Evolutionary conservation across 2,113 vertebrate species (phyloP).

Genomic region (Sinocyclocheilus anophthalmus): DNA sequence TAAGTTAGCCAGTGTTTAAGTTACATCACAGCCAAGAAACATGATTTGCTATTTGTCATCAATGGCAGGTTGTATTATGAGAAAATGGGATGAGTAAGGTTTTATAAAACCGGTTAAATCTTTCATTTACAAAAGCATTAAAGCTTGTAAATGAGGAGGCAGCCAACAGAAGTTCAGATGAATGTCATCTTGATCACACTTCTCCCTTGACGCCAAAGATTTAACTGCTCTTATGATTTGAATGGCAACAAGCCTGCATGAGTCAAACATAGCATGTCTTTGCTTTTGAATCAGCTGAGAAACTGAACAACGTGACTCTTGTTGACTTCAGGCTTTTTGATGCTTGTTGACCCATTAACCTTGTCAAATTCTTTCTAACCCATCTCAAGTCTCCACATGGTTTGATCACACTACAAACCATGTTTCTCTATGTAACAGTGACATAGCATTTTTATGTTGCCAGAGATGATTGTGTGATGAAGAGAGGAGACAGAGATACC

Average conservation of each 20-base stretch:
- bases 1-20: background rate
- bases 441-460: background rate
- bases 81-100: background rate
- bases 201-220: background rate
- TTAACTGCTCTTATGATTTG: conserved; percentile 7
- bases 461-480: background rate
- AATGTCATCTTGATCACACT: background rate
- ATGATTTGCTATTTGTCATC: background rate
- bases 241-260: background rate
- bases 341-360: background rate
- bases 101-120: background rate
- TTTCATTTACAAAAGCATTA: background rate
- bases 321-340: conserved; percentile 5
- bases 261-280: background rate
- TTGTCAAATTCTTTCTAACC: background rate
- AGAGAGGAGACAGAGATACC: conserved; percentile 50
- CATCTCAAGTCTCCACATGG: background rate
- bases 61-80: background rate
- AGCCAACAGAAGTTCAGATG: background rate
- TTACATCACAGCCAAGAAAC: background rate
- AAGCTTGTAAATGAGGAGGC: background rate
- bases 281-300: conserved; percentile 13
- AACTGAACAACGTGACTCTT: conserved; percentile 4
- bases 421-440: conserved; percentile 21
- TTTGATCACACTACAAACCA: background rate